These are phyloP conservation scores for Lydus trimaculatus DNA, from an alignment of 2,888 invertebrate genomes.

Conservation along the genomic window DNA sequence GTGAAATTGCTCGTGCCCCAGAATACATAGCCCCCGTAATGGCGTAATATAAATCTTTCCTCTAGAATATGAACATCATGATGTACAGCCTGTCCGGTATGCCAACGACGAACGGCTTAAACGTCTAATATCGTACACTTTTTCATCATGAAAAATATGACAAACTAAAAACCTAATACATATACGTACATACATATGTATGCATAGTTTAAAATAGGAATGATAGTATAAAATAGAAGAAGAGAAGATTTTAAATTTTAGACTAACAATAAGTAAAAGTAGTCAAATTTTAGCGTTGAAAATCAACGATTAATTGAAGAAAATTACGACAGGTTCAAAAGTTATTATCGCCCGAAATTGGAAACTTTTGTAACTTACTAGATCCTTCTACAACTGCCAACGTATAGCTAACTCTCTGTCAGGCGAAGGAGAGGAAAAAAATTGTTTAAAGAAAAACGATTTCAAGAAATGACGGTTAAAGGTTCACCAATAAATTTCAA, in stretches of 20 bases:
- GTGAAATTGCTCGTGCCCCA: conserved; percentile 49
- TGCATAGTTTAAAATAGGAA: conserved; percentile 1
- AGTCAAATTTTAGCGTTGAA: neutral
- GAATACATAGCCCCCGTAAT: conserved; percentile 50
- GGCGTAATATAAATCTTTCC: conserved; percentile 49
- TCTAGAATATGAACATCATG: conserved; percentile 51
- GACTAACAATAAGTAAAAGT: neutral
- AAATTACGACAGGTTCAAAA: conserved; percentile 8
- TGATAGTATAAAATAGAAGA: conserved; percentile 5
- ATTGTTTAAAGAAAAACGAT: conserved; percentile 16
- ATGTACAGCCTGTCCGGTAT: conserved; percentile 44
- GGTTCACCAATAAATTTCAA: conserved; percentile 39
- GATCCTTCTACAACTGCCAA: neutral
- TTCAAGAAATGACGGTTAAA: conserved; percentile 17
- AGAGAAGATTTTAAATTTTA: neutral
- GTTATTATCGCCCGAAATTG: conserved; percentile 7
- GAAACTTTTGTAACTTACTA: conserved; percentile 8
- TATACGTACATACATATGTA: conserved; percentile 18
- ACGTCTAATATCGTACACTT: conserved; percentile 41
- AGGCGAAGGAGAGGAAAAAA: conserved; percentile 11
- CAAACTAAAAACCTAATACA: conserved; percentile 30
- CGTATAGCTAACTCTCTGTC: neutral
- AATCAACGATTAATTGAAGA: conserved; percentile 4
- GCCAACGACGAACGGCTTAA: conserved; percentile 40
- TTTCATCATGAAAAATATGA: conserved; percentile 35